Evolutionary conservation across 1,140 invertebrate genomes (phyloP).

Genomic region (Sinonovacula constricta): DNA sequence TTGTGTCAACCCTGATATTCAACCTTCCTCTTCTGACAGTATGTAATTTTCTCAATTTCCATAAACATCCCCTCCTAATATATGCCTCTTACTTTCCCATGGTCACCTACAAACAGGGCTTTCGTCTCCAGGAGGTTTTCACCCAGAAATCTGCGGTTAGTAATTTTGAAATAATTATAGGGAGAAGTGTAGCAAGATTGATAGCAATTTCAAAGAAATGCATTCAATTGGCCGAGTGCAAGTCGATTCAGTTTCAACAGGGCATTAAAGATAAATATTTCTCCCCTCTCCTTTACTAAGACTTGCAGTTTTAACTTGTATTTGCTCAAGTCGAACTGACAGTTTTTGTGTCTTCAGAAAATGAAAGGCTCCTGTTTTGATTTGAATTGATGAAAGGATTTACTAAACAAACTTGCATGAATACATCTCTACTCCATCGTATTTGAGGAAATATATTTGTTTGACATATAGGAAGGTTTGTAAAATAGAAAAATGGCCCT

Average conservation of each 20-base stretch:
- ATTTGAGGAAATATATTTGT: background rate
- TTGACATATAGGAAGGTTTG: background rate
- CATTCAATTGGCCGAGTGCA: slow-evolving; percentile 46
- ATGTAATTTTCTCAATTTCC: slow-evolving; percentile 53
- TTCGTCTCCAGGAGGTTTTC: slow-evolving; percentile 42
- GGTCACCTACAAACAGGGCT: slow-evolving; percentile 33
- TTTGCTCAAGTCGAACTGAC: slow-evolving; percentile 46
- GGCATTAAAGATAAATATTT: slow-evolving; percentile 49
- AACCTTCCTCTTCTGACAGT: slow-evolving; percentile 42
- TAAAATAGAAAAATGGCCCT: background rate
- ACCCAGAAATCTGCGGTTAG: slow-evolving; percentile 42
- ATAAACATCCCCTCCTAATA: slow-evolving; percentile 36
- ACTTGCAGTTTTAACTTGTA: slow-evolving; percentile 51
- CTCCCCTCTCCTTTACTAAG: slow-evolving; percentile 32
- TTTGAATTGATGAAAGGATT: slow-evolving; percentile 25
- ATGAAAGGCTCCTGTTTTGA: slow-evolving; percentile 35
- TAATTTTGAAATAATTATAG: slow-evolving; percentile 53
- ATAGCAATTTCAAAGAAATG: slow-evolving; percentile 39
- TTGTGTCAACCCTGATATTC: slow-evolving; percentile 13
- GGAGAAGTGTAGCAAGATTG: slow-evolving; percentile 31
- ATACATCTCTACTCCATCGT: background rate
- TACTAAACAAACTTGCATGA: slow-evolving; percentile 13
- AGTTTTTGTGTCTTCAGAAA: slow-evolving; percentile 1
- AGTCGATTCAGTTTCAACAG: slow-evolving; percentile 52
- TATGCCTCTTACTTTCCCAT: slow-evolving; percentile 37